Evolutionary conservation across 2,797 vertebrate genomes (phyloP).

Genomic region (Eleutherodactylus coqui): DNA sequence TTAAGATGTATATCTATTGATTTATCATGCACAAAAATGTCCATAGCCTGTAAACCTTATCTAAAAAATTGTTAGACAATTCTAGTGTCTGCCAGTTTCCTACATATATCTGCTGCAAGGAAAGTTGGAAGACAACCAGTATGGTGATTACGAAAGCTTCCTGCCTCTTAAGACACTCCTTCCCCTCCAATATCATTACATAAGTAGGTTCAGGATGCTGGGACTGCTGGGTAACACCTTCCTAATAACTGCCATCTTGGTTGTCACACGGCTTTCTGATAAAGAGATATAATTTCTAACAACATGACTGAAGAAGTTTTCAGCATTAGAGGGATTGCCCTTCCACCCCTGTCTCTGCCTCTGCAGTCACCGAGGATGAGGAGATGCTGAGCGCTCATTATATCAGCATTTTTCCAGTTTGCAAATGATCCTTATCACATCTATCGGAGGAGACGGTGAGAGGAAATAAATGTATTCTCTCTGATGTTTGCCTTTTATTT

Average conservation of each 20-base stretch:
- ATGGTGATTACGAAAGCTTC: too few species aligned
- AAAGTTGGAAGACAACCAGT: too few species aligned
- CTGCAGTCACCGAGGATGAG: neutral
- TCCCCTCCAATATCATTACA: too few species aligned
- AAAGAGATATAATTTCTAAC: neutral
- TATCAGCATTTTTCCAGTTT: neutral
- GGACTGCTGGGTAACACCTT: neutral
- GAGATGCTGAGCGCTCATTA: neutral
- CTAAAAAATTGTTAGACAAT: too few species aligned
- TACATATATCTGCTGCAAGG: too few species aligned
- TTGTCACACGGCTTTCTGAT: neutral
- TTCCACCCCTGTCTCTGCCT: neutral
- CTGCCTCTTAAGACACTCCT: too few species aligned
- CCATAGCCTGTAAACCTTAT: too few species aligned
- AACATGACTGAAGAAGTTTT: neutral
- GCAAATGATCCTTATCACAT: neutral
- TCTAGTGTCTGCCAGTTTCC: too few species aligned
- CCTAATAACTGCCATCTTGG: neutral
- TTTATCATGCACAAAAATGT: too few species aligned
- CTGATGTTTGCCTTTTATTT: conserved; percentile 19
- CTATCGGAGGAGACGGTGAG: neutral
- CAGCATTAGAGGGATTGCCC: neutral
- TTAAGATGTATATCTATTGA: too few species aligned
- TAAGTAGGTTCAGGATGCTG: neutral
- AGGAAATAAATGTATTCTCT: neutral